phyloP scores from a whole-genome alignment of 2,113 vertebrate species.

The Microtus pennsylvanicus region DNA sequence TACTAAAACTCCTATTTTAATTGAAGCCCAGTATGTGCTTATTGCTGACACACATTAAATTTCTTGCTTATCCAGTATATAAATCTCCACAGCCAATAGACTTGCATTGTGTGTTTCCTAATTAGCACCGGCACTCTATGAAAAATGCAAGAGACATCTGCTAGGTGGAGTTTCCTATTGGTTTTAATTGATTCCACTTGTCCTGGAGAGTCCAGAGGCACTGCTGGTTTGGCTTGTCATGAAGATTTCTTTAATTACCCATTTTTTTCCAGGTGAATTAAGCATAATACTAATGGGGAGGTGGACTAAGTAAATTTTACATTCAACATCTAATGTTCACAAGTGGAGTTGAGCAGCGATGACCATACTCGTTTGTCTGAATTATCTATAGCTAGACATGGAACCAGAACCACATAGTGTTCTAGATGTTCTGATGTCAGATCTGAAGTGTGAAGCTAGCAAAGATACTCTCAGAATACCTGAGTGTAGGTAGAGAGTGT shows the following conservation, averaged over 20 bases:
- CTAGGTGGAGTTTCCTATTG: constrained; percentile 58
- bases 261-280: constrained; percentile 48
- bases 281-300: not conserved
- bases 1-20: constrained; percentile 70
- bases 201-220: constrained; percentile 47
- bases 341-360: not conserved
- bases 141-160: constrained; percentile 64
- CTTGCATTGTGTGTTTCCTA: constrained; percentile 69
- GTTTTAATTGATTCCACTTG: constrained; percentile 50
- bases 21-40: constrained; percentile 60
- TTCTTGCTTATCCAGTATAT: constrained; percentile 65
- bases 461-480: not conserved
- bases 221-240: not conserved
- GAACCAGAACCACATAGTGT: not conserved
- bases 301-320: constrained; percentile 39
- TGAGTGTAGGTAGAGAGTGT: not conserved
- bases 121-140: constrained; percentile 68
- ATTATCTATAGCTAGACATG: not conserved
- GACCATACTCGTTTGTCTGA: not conserved
- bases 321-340: not conserved
- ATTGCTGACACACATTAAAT: constrained; percentile 78
- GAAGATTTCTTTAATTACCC: constrained; percentile 61
- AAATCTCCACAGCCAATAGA: constrained; percentile 68
- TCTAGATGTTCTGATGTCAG: not conserved
- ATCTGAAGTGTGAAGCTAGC: not conserved